Conservation (phyloP, 1,140 invertebrate species). For the Aplysia californica region DNA sequence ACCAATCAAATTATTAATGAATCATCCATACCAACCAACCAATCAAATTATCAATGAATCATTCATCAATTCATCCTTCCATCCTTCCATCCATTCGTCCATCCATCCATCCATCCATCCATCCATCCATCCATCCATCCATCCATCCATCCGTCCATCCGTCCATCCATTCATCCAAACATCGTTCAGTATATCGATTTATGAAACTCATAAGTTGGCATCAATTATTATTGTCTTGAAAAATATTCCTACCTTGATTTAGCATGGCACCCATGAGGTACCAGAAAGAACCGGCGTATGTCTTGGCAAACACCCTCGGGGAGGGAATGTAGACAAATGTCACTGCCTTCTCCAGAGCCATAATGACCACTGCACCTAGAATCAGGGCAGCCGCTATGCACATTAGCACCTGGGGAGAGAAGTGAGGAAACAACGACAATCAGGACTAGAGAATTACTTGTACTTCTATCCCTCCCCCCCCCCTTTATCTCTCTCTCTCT, state of each 20-base stretch:
- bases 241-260: conserved; percentile 13
- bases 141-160: not conserved
- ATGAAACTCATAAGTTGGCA: too few species aligned
- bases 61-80: too few species aligned
- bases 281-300: not conserved
- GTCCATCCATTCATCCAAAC: not conserved
- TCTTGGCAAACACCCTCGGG: not conserved
- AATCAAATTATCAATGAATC: too few species aligned
- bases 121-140: not conserved
- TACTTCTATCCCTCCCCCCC: too few species aligned
- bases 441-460: too few species aligned
- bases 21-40: too few species aligned
- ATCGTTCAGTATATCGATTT: not conserved
- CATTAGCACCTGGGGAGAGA: not conserved
- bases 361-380: not conserved
- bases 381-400: not conserved
- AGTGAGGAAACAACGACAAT: not conserved
- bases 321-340: not conserved
- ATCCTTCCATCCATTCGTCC: too few species aligned
- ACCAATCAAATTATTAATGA: too few species aligned
- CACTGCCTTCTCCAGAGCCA: not conserved
- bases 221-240: too few species aligned
- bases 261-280: conserved; percentile 8
- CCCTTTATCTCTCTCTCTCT: too few species aligned
- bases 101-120: too few species aligned